Conservation (phyloP, 2,113 vertebrate species). For the Canis aureus region DNA sequence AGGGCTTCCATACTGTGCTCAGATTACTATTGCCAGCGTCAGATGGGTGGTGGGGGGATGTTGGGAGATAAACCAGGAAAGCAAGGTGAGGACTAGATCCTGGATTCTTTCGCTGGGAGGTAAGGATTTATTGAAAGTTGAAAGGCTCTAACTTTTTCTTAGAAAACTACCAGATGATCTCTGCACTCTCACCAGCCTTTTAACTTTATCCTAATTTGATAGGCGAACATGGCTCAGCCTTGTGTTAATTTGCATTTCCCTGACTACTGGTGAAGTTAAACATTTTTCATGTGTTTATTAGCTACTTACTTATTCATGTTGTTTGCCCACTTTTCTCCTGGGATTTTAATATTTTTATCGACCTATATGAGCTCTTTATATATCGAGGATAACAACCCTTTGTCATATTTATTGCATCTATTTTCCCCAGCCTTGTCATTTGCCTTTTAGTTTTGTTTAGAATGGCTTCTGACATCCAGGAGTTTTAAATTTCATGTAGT, state of each 20-base stretch:
- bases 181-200: background rate
- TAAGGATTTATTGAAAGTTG: background rate
- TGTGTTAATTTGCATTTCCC: slow-evolving; percentile 41
- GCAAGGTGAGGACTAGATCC: background rate
- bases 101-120: background rate
- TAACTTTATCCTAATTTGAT: background rate
- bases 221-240: background rate
- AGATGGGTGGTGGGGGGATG: accelerated
- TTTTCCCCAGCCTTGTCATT: slow-evolving; percentile 63
- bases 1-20: background rate
- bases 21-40: background rate
- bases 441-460: slow-evolving; percentile 72
- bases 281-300: slow-evolving; percentile 63
- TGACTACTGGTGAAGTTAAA: background rate
- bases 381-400: slow-evolving; percentile 67
- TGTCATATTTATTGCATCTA: slow-evolving; percentile 55
- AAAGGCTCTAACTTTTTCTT: background rate
- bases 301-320: slow-evolving; percentile 12
- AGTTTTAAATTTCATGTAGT: slow-evolving; percentile 71
- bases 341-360: slow-evolving; percentile 64
- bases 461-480: slow-evolving; percentile 56
- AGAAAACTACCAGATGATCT: background rate
- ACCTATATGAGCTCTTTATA: slow-evolving; percentile 68
- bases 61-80: background rate
- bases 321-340: slow-evolving; percentile 46